Conservation (phyloP, 2,113 vertebrate genomes). For the Budorcas taxicolor region DNA sequence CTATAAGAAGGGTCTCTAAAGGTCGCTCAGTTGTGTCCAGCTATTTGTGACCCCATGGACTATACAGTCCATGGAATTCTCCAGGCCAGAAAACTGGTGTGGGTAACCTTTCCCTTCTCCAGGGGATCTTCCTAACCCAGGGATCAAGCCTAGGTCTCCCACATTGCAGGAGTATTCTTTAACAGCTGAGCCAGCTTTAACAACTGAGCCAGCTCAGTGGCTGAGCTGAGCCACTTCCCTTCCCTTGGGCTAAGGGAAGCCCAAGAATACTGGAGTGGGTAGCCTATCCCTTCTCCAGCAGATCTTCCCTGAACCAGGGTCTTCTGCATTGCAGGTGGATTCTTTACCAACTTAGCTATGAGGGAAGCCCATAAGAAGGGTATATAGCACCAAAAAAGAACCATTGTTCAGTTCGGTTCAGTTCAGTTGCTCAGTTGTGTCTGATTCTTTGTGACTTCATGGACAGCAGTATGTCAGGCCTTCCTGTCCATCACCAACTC, state of each 20-base stretch:
- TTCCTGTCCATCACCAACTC: neutral
- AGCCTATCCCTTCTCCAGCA: neutral
- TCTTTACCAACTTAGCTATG: neutral
- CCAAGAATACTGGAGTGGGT: neutral
- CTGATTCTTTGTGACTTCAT: neutral
- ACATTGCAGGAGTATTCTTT: neutral
- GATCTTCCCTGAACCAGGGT: neutral
- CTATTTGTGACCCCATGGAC: neutral
- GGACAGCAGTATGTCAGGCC: neutral
- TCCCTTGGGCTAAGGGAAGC: neutral
- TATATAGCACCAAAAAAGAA: neutral
- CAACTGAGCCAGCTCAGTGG: too few species aligned
- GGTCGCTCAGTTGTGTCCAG: rapidly evolving
- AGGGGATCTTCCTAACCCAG: neutral
- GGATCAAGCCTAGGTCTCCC: neutral
- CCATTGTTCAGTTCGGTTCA: neutral
- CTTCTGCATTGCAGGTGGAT: neutral
- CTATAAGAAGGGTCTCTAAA: neutral
- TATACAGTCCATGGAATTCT: neutral
- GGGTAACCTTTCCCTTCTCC: neutral
- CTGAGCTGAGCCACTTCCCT: too few species aligned
- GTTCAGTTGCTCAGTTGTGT: neutral
- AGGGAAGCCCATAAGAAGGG: neutral
- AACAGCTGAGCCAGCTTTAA: neutral
- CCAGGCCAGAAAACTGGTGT: neutral